These are phyloP conservation scores for Folsomia candida DNA, from an alignment of 2,888 invertebrate species.

Conservation along the genomic window DNA sequence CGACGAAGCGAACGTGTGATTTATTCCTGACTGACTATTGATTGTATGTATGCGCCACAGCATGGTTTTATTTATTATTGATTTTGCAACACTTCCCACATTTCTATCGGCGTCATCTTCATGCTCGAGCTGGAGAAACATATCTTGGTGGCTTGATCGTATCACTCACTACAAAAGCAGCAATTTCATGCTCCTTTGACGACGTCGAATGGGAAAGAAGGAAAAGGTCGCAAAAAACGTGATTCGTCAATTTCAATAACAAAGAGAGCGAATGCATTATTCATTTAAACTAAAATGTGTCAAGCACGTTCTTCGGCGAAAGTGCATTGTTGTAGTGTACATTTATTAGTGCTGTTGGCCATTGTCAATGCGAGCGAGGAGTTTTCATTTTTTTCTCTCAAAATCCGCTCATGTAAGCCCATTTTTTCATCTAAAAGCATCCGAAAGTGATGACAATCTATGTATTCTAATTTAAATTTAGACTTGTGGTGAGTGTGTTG, in stretches of 20 bases:
- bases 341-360: background rate
- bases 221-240: background rate
- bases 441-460: too few relatives aligned
- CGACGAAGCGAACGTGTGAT: background rate
- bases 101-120: background rate
- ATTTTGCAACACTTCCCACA: background rate
- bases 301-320: background rate
- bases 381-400: background rate
- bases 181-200: background rate
- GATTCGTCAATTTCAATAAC: background rate
- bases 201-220: background rate
- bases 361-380: background rate
- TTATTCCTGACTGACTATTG: background rate
- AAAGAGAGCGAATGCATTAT: conserved; percentile 11
- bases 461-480: too few relatives aligned
- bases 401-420: too few relatives aligned
- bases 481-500: too few relatives aligned
- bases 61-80: background rate
- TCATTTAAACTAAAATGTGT: conserved; percentile 5
- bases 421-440: too few relatives aligned
- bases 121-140: too few relatives aligned
- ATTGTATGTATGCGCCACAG: background rate
- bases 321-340: background rate
- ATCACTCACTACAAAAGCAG: background rate
- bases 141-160: too few relatives aligned